Evolutionary conservation across 2,797 vertebrate species (phyloP), one percentile per base, ranked within the genome.

Genomic region (Percopsis omiscomaycus): DNA sequence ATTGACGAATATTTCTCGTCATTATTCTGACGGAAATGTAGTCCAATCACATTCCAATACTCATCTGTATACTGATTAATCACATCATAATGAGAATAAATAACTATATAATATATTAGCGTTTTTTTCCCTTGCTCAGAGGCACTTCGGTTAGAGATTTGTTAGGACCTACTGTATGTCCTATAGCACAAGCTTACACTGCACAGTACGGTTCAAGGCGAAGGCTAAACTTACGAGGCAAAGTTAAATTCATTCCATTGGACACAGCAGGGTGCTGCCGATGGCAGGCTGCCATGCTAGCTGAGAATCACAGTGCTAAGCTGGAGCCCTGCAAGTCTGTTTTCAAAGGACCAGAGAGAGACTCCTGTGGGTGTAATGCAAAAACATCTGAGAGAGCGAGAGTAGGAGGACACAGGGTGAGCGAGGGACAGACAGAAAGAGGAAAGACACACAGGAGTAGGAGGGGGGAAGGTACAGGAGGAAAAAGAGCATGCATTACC

Each of bases 321-420:
- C 30, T 22, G 51, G 59, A 61, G 28, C 15, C 29, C 5, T 42
- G 11, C 54, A 47, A 27, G 47, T 16, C 14, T 37, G 16, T 22
- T 51, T 66, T 62, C 32, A 55, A 59, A 59, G 37, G 48, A 9
- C 22, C 6, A 11, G 46, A 50, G 46, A 50, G 44, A 59, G 51
- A 29, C 55, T 44, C 59, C 55, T 29, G 15, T 48, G 55, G 59
- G 59, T 58, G 45, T 12, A 59, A 15, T 16, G 29, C 42, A 1
- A 55, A 37, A 28, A 9, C 6, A 51, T 37, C 9, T 37, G 48
- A 48, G 14, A 32, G 42, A 62, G 11, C 11, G 47, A 50, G 12
- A 51, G 48, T 16, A 46, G 30, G 28, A 32, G 29, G 29, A 28
- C 8, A 15, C 16, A 10, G 44, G 16, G 6, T 54, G 28, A 15